Percentiles rank a stretch among this genome's conserved stretches.
Evolutionary conservation across 2,888 invertebrate genomes (phyloP).

Genomic region (Odiellus spinosus): DNA sequence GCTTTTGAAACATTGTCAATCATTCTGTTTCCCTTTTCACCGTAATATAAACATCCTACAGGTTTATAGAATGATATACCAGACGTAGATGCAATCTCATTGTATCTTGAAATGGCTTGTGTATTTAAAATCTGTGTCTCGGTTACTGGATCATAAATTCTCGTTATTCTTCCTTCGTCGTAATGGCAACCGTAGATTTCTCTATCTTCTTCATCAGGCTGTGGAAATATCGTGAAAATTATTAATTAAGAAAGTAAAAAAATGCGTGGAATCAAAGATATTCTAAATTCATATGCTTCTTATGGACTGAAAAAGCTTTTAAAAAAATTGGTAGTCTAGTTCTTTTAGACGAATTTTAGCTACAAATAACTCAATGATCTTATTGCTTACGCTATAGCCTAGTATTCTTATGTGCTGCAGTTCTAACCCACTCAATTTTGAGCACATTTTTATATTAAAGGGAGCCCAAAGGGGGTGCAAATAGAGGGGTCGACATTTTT

Average conservation of each 20-base stretch:
- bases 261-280: no score
- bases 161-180: slow-evolving; percentile 11
- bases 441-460: no score
- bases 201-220: slow-evolving; percentile 5
- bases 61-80: slow-evolving; percentile 11
- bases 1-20: no score
- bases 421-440: no score
- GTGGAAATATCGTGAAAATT: no score
- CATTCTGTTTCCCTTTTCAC: background rate
- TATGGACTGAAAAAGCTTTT: background rate
- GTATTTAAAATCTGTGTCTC: background rate
- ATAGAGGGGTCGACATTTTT: no score
- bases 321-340: no score
- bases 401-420: no score
- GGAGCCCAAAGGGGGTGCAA: no score
- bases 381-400: no score
- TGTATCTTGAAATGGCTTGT: slow-evolving; percentile 3
- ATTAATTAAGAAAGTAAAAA: background rate
- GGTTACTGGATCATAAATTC: background rate
- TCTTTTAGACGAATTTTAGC: no score
- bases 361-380: no score
- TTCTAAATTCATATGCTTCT: background rate
- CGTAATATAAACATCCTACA: slow-evolving; percentile 3
- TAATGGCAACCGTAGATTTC: slow-evolving; percentile 10
- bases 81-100: slow-evolving; percentile 8